phyloP scores from a whole-genome alignment of 2,888 invertebrate genomes.

The Hydroisotoma schaefferi region DNA sequence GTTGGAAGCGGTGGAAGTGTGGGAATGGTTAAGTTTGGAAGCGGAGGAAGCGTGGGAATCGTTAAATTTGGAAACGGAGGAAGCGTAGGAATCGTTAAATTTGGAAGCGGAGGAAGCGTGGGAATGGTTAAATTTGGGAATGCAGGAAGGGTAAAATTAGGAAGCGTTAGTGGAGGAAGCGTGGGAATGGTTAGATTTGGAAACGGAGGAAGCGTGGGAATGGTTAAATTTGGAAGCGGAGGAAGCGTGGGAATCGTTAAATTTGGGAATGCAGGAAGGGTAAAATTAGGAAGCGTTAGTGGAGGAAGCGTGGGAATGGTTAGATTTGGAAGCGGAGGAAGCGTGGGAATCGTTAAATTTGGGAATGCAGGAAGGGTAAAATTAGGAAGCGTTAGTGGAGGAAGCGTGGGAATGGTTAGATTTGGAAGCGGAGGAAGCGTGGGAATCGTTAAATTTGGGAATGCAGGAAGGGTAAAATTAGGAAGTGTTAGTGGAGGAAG shows the following conservation, averaged over 20 bases:
- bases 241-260: background rate
- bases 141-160: background rate
- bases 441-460: background rate
- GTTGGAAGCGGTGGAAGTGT: slow-evolving; percentile 12
- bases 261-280: no score
- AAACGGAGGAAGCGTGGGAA: background rate
- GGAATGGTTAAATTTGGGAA: background rate
- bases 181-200: background rate
- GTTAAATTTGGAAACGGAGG: slow-evolving; percentile 2
- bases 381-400: slow-evolving; percentile 14
- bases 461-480: slow-evolving; percentile 1
- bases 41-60: slow-evolving; percentile 2
- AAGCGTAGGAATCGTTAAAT: slow-evolving; percentile 10
- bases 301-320: background rate
- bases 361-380: slow-evolving; percentile 10
- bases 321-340: slow-evolving; percentile 5
- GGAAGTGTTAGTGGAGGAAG: slow-evolving; percentile 12
- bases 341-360: background rate
- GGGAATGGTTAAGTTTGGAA: background rate
- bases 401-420: no score
- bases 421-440: background rate
- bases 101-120: slow-evolving; percentile 6
- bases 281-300: background rate
- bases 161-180: background rate
- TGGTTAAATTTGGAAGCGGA: background rate